Evolutionary conservation across 2,797 vertebrate species (phyloP), one percentile per base, ranked within the genome.

Genomic region (Thunnus albacares): DNA sequence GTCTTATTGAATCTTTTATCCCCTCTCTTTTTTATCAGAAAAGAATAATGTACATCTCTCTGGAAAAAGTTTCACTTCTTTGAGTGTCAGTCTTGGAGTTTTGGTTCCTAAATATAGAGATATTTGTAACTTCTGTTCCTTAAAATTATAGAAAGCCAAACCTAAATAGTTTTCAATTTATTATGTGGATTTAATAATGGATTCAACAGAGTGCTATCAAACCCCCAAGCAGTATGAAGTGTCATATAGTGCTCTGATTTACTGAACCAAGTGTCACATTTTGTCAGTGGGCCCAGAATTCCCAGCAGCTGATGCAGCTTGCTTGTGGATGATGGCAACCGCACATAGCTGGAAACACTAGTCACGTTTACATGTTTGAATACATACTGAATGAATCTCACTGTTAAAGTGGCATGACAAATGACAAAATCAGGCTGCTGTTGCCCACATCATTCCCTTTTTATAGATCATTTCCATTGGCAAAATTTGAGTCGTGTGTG

Each of bases 211-310:
- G 60, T 15, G 33, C 58, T 22, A 6, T 62, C 13, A 15, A 75
- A 65, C 30, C 49, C 17, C 12, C n/a, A 45, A 66, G 79, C 45
- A 62, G 74, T 76, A 9, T 68, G 7, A 43, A 69, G 64, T 67
- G 18, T 70, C 73, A 41, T 43, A 33, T 53, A 65, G 66, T 75
- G 66, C 62, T 72, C 73, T 84, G 77, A 79, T 81, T 75, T 75
- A 83, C 80, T 81, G 81, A 59, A 76, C 55, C 79, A 85, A 87
- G 80, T 88, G 88, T 83, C 77, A 65, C 61, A 78, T 86, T 84
- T 86, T 90, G 86, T 89, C 85, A 87, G 62, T 57, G 71, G 68
- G 80, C 79, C 80, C 85, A 89, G 79, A 87, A 87, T 85, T 85
- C 57, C 81, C 59, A 80, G 84, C 86, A 89, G 89, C 87, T 89